Conservation (phyloP, 2,888 invertebrate genomes). For the Neocrepidodera transversa region DNA sequence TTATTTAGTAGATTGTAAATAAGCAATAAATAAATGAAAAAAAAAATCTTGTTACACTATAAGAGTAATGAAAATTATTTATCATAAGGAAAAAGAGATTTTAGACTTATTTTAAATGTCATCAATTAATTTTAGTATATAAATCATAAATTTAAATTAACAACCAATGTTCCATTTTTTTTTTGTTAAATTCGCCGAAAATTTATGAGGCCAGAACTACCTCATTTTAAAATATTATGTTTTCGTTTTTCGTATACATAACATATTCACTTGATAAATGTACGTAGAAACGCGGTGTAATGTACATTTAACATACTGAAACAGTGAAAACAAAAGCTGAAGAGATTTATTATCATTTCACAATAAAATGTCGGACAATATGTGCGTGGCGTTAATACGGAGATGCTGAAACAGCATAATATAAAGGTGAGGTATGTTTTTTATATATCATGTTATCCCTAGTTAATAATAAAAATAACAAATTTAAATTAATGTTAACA, state of each 20-base stretch:
- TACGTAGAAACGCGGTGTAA: constrained; percentile 21
- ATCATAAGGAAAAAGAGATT: no score
- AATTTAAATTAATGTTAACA: no score
- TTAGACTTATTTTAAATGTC: no score
- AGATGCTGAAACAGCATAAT: background rate
- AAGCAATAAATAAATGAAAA: no score
- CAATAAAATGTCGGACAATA: constrained; percentile 25
- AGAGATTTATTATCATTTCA: constrained; percentile 30
- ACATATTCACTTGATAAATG: constrained; percentile 15
- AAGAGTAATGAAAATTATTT: no score
- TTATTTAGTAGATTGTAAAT: no score
- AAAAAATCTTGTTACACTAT: no score
- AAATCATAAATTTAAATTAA: background rate
- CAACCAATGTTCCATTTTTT: background rate
- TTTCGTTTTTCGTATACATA: constrained; percentile 9
- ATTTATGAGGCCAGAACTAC: constrained; percentile 4
- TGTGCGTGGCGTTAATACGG: background rate
- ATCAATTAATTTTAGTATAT: no score
- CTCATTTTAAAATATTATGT: constrained; percentile 18
- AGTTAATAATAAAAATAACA: no score
- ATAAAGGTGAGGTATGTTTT: no score
- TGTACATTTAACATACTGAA: constrained; percentile 34
- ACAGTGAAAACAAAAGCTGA: constrained; percentile 27
- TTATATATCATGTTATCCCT: no score
- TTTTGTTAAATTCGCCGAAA: constrained; percentile 1